Base-by-base conservation (phyloP, 1,140 invertebrate genomes). In the Panagrolaimus sp. region DNA sequence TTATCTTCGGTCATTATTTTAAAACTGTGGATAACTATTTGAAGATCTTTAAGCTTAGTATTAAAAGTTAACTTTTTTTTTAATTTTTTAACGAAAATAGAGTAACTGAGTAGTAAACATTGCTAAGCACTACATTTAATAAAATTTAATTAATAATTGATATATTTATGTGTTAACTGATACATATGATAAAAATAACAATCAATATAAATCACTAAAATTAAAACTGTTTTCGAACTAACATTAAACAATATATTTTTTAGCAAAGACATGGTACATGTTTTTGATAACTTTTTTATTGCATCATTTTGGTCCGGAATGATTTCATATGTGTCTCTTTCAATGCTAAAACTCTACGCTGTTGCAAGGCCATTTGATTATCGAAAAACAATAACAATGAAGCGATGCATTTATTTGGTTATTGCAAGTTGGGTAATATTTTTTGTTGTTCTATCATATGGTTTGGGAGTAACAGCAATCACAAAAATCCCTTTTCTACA, bases 201-300 rank as follows among this genome's bases (percentile, higher is more conserved):
- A 69, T 71, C 12, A 17, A 12, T 43, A 24, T n/a, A 21, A 69
- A n/a, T n/a, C 12, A 6, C 67, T 8, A n/a, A 7, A 44, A 24
- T 52, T 65, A 70, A 72, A 14, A 17, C 24, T 69, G 5, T 65
- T 28, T 43, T 63, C 32, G 70, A 67, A 9, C n/a, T 38, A 1
- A 0, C 0, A 17, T 21, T 12, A 58, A 58, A 58, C 21, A 14
- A 3, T 12, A 12, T 4, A 1, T 4, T n/a, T 58, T 71, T 72
- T 69, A 80, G 78, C 43, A 74, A 71, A 1, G 76, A 74, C 21
- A 68, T 73, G 26, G 72, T 81, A 10, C 70, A 68, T n/a, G 28
- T 75, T 7, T 72, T 81, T 5, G 78, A 79, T 28, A 64, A 68
- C 15, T 78, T 79, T 52, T 79, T 81, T 71, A 73, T 79, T 28